These are phyloP conservation scores for Gobius niger DNA, from an alignment of 2,113 vertebrate species.

Conservation along the genomic window DNA sequence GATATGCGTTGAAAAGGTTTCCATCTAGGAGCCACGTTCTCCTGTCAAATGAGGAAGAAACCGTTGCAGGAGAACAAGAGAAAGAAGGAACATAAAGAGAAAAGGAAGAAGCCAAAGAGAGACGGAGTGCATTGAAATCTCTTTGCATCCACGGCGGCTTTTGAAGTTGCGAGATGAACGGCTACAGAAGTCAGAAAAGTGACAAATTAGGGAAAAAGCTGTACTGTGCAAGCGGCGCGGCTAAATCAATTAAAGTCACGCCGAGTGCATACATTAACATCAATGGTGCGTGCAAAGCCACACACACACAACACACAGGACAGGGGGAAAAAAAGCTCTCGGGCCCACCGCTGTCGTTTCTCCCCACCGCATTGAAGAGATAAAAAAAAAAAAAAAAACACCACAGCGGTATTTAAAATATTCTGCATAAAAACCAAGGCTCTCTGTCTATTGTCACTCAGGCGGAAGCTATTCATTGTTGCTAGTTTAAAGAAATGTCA, in stretches of 20 bases:
- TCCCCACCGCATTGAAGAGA: constrained; percentile 55
- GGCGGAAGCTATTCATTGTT: constrained; percentile 75
- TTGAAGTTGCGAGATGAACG: constrained; percentile 75
- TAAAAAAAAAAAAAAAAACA: constrained; percentile 55
- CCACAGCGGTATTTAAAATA: constrained; percentile 77
- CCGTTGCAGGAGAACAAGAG: constrained; percentile 51
- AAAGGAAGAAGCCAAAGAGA: constrained; percentile 31
- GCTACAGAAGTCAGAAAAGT: constrained; percentile 76
- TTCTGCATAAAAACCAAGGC: constrained; percentile 74
- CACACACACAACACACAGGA: constrained; percentile 33
- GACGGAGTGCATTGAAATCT: constrained; percentile 65
- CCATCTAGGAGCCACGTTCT: constrained; percentile 66
- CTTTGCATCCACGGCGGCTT: constrained; percentile 66
- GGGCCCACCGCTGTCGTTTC: constrained; percentile 49
- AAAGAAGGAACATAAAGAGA: constrained; percentile 48
- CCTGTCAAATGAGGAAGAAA: constrained; percentile 66
- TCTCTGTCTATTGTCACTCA: constrained; percentile 72
- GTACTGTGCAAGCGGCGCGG: constrained; percentile 69
- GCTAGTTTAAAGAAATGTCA: constrained; percentile 95
- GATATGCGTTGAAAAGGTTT: constrained; percentile 72
- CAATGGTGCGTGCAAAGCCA: constrained; percentile 42
- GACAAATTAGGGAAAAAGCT: constrained; percentile 78
- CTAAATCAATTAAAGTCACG: constrained; percentile 79
- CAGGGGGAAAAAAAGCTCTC: constrained; percentile 36
- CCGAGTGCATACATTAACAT: constrained; percentile 72